A percentile compares a stretch with the other conserved stretches of the same genome.
Conservation (phyloP, 2,113 vertebrate species). For the Pelobates fuscus region DNA sequence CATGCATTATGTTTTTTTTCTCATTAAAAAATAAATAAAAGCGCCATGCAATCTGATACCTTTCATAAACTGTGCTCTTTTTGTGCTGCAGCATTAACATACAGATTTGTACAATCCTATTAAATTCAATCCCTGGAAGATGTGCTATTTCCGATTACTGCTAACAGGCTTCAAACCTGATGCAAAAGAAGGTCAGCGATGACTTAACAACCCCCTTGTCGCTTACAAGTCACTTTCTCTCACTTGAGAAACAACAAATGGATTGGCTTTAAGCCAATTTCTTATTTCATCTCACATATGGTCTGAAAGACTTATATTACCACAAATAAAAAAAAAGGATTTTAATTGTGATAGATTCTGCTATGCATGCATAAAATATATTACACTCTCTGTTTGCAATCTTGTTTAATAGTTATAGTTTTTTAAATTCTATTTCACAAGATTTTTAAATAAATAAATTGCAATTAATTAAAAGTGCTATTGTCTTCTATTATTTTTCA, state of each 20-base stretch:
- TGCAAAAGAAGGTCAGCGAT: constrained; percentile 46
- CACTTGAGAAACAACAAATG: constrained; percentile 37
- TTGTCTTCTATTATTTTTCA: no score
- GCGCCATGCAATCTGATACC: neutral
- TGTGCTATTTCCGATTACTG: constrained; percentile 39
- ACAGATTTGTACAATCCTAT: constrained; percentile 43
- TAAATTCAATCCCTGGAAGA: constrained; percentile 36
- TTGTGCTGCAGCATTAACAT: constrained; percentile 38
- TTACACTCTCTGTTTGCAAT: no score
- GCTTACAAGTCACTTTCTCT: constrained; percentile 42
- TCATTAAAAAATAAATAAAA: neutral
- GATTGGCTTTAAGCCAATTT: constrained; percentile 22
- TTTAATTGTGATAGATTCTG: no score
- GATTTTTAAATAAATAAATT: no score
- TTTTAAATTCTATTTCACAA: no score
- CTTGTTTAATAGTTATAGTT: no score
- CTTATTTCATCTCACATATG: constrained; percentile 11
- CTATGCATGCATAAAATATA: no score
- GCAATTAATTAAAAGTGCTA: no score
- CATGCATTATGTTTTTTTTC: neutral
- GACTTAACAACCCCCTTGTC: constrained; percentile 43
- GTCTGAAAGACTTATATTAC: constrained; percentile 5
- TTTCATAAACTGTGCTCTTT: constrained; percentile 41
- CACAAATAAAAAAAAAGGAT: constrained; percentile 3
- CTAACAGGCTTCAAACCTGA: constrained; percentile 48